phyloP scores from a whole-genome alignment of 2,797 vertebrate genomes.

The Sardinella longiceps region DNA sequence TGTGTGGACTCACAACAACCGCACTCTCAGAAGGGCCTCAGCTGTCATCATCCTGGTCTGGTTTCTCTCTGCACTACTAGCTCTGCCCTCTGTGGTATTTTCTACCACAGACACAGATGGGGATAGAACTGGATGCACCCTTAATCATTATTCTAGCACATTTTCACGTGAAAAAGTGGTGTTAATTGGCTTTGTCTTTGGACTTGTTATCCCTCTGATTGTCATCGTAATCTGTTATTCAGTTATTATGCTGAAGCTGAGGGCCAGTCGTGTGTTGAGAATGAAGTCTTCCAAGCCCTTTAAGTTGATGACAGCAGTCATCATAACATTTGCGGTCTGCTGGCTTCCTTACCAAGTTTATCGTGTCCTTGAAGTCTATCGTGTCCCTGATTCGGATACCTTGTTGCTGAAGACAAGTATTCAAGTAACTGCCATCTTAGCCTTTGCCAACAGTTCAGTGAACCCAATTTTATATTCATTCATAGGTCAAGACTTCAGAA shows the following conservation, averaged over 20 bases:
- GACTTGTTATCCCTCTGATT: constrained; percentile 81
- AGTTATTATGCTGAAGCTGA: too few relatives aligned
- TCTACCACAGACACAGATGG: constrained; percentile 37
- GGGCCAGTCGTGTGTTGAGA: too few relatives aligned
- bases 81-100: constrained; percentile 78
- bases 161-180: constrained; percentile 61
- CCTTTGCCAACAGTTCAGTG: background rate
- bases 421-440: background rate
- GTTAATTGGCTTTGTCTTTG: constrained; percentile 75
- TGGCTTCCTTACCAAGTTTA: constrained; percentile 84
- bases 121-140: constrained; percentile 70
- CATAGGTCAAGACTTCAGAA: background rate
- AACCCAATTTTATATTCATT: background rate
- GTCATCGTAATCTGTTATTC: constrained; percentile 81
- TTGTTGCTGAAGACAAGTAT: background rate
- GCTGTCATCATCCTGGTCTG: constrained; percentile 71
- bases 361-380: constrained; percentile 65
- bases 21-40: constrained; percentile 67
- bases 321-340: constrained; percentile 85
- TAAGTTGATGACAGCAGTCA: constrained; percentile 83
- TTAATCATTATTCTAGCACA: constrained; percentile 60
- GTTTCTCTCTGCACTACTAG: constrained; percentile 77
- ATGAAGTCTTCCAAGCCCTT: too few relatives aligned
- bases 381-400: background rate
- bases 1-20: constrained; percentile 86